These are phyloP conservation scores for Macaria notata DNA, from an alignment of 2,888 invertebrate genomes.

Conservation along the genomic window DNA sequence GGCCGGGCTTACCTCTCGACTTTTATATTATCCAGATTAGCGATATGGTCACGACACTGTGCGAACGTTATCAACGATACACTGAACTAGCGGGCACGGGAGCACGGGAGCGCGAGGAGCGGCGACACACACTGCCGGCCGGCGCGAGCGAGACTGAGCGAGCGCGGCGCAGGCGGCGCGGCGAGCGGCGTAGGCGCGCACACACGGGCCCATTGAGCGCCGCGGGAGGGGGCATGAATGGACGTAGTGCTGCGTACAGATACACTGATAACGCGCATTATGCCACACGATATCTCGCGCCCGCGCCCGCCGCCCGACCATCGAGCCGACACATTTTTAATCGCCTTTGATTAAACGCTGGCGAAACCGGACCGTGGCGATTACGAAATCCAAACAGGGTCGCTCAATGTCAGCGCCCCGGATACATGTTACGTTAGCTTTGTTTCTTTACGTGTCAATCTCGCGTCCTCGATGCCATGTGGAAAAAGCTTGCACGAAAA, in stretches of 20 bases:
- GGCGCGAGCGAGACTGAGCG: slow-evolving; percentile 59
- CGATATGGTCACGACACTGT: slow-evolving; percentile 65
- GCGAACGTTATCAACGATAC: slow-evolving; percentile 54
- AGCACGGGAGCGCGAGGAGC: slow-evolving; percentile 57
- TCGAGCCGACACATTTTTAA: slow-evolving; percentile 42
- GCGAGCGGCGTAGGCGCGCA: slow-evolving; percentile 56
- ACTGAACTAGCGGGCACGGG: slow-evolving; percentile 68
- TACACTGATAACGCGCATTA: slow-evolving; percentile 74
- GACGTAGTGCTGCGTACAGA: slow-evolving; percentile 76
- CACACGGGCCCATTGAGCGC: slow-evolving; percentile 66
- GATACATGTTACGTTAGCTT: slow-evolving; percentile 34
- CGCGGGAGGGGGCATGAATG: slow-evolving; percentile 78
- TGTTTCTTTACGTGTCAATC: slow-evolving; percentile 30
- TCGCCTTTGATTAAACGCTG: slow-evolving; percentile 38
- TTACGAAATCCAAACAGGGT: slow-evolving; percentile 43
- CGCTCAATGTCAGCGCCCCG: slow-evolving; percentile 37
- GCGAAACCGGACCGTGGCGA: slow-evolving; percentile 42
- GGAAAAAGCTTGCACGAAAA: slow-evolving; percentile 4
- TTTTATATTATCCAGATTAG: slow-evolving; percentile 80
- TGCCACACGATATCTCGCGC: slow-evolving; percentile 52
- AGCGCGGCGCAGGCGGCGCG: not conserved
- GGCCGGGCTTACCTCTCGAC: slow-evolving; percentile 70
- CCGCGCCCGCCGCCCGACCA: slow-evolving; percentile 26
- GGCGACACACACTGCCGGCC: slow-evolving; percentile 51
- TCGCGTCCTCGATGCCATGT: slow-evolving; percentile 3